A percentile compares a stretch with the other conserved stretches of the same genome.
phyloP scores from a whole-genome alignment of 2,113 vertebrate species.

The Pelodiscus sinensis region DNA sequence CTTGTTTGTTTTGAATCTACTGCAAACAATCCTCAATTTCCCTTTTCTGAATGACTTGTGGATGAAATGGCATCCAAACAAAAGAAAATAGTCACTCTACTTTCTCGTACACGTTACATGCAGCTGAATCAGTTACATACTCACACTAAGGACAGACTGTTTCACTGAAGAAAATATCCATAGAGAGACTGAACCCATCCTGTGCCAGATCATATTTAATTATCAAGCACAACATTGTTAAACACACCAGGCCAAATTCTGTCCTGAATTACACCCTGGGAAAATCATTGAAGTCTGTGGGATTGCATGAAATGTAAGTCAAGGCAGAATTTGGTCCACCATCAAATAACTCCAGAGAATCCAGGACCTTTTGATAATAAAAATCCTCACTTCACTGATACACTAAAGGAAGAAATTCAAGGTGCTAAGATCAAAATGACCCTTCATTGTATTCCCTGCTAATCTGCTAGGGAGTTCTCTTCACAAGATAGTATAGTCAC shows the following conservation, averaged over 20 bases:
- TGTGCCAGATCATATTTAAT: slow-evolving; percentile 28
- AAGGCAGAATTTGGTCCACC: slow-evolving; percentile 32
- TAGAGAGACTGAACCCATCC: background rate
- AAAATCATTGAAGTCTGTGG: slow-evolving; percentile 52
- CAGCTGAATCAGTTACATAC: background rate
- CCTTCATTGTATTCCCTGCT: background rate
- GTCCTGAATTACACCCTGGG: slow-evolving; percentile 17
- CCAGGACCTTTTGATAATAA: slow-evolving; percentile 34
- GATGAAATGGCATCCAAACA: background rate
- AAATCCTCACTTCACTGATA: slow-evolving; percentile 35
- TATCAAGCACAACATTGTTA: slow-evolving; percentile 32
- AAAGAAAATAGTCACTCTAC: slow-evolving; percentile 1
- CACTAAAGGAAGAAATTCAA: slow-evolving; percentile 44
- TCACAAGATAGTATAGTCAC: slow-evolving; percentile 39
- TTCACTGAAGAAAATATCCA: background rate
- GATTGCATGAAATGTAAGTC: slow-evolving; percentile 38
- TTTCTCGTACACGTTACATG: background rate
- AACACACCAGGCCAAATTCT: slow-evolving; percentile 30
- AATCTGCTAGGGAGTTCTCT: slow-evolving; percentile 26
- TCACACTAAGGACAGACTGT: background rate
- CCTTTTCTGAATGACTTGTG: background rate
- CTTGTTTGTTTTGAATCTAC: background rate
- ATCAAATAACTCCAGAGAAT: slow-evolving; percentile 52
- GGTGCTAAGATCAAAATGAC: slow-evolving; percentile 39
- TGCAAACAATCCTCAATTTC: background rate